Conservation (phyloP, 1,140 invertebrate species). For the Dysdera silvatica region DNA sequence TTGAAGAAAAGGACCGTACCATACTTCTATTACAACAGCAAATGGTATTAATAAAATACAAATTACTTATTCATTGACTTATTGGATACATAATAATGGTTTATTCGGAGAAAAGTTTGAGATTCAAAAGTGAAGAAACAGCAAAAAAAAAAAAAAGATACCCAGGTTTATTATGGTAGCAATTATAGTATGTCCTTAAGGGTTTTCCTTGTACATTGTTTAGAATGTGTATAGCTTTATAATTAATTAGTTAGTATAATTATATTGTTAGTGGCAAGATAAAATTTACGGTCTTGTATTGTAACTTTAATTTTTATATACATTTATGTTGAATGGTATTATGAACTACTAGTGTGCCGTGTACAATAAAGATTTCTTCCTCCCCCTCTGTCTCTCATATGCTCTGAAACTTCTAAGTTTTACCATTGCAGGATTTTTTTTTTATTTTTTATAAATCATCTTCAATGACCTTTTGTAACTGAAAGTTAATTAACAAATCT, state of each 20-base stretch:
- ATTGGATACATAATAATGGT: neutral
- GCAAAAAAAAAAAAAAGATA: neutral
- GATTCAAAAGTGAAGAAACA: neutral
- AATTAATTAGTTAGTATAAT: too few species aligned
- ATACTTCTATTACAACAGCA: slow-evolving; percentile 59
- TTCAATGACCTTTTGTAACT: slow-evolving; percentile 30
- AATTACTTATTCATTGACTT: neutral
- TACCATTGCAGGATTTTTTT: neutral
- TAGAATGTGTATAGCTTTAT: too few species aligned
- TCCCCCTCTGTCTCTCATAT: neutral
- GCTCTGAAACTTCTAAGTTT: neutral
- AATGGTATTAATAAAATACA: slow-evolving; percentile 43
- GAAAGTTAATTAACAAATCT: slow-evolving; percentile 39
- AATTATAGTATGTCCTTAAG: too few species aligned
- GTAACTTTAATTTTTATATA: neutral
- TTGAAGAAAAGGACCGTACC: slow-evolving; percentile 61
- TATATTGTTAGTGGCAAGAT: too few species aligned
- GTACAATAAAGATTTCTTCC: neutral
- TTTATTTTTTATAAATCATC: neutral
- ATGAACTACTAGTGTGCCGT: neutral
- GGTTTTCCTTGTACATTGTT: too few species aligned
- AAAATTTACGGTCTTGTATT: neutral
- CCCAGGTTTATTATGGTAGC: slow-evolving; percentile 35
- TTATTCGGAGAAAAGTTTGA: neutral
- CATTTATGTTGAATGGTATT: neutral